Evolutionary conservation across 2,888 invertebrate genomes (phyloP), one percentile per base, ranked within the genome.

Genomic region (Oithona nana): DNA sequence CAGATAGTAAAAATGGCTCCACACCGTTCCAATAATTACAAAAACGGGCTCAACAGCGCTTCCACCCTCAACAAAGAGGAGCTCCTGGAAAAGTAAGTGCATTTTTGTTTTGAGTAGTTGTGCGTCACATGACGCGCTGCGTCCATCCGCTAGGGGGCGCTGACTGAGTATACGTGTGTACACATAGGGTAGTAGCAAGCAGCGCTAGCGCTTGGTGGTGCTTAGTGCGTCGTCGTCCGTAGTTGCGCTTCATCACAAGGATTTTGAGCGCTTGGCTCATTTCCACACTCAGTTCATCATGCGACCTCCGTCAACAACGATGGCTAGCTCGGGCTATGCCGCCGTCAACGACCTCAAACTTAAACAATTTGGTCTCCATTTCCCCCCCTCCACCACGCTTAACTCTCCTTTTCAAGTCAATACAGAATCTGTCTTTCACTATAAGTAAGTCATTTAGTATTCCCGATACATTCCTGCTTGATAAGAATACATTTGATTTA

Each of bases 61-160:
- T 20, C 54, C 22, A 26, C 24, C 24, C 3, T 54, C 24, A 54
- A 54, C 54, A 54, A 54, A 54, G 54, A 54, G 11, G 54, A 54
- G 26, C 54, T 54, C 24, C 54, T 54, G 22, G 54, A 54, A 20
- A 54, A 54, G 54, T 54, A 54, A 54, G 54, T 54, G 16, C 13
- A 39, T 11, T 16, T 16, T n/a, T n/a, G n/a, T n/a, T n/a, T n/a
- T n/a, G n/a, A n/a, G 39, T 11, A 16, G 39, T 39, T 39, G 6
- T 39, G 39, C 39, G 39, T 39, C 39, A 39, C 39, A 6, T 6
- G 39, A 16, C 39, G 39, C 16, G 39, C 39, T 6, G 39, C 39
- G 39, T 39, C 39, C 39, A 6, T 39, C 39, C 39, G 39, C 39
- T 6, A 39, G 39, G 16, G 39, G 39, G 6, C 39, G 39, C 39